Evolutionary conservation across 2,113 vertebrate genomes (phyloP).

Genomic region (Spheniscus mendiculus): DNA sequence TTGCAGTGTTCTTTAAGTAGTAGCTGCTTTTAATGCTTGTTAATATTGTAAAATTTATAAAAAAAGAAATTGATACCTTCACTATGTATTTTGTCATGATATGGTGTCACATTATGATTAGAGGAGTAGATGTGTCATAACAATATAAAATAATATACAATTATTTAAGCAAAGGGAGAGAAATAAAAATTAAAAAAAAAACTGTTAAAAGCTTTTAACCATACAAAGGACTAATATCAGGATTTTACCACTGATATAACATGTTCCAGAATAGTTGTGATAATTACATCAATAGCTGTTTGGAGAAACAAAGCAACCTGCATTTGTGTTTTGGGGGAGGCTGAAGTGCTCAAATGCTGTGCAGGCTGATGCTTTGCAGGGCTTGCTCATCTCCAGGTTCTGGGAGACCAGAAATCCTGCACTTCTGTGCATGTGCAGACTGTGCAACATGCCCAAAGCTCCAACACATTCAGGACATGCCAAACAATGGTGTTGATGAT

Average conservation of each 20-base stretch:
- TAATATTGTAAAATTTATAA: background rate
- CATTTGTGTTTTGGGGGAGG: background rate
- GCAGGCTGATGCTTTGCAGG: background rate
- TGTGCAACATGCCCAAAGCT: background rate
- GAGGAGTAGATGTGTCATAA: background rate
- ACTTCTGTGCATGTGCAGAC: fast-evolving
- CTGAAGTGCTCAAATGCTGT: background rate
- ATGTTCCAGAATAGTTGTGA: background rate
- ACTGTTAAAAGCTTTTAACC: background rate
- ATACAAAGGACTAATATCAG: background rate
- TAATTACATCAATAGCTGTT: background rate
- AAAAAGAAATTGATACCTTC: background rate
- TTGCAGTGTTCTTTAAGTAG: background rate
- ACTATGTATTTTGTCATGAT: background rate
- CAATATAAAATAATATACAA: background rate
- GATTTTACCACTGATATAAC: background rate
- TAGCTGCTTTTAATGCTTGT: background rate
- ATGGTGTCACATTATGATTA: background rate
- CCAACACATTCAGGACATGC: background rate
- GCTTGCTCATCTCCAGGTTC: background rate
- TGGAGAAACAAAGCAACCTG: background rate
- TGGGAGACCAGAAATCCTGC: background rate
- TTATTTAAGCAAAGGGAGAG: background rate
- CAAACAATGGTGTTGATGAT: fast-evolving
- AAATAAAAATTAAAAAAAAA: background rate